Base-by-base conservation (phyloP, 1,140 invertebrate genomes). In the Zeugodacus cucurbitae region DNA sequence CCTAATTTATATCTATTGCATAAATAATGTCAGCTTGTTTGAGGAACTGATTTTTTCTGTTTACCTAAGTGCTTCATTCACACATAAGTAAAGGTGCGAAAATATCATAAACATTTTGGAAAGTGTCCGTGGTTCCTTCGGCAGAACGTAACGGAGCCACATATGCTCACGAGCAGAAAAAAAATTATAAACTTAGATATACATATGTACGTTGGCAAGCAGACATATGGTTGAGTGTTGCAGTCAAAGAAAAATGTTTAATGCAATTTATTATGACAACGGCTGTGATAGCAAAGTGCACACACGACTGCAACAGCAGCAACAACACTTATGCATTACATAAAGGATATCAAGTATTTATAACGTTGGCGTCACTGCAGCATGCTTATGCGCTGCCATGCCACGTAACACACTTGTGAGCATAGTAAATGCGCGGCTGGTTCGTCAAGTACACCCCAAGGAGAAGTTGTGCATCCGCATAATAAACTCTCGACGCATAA, bases 241-340 rank as follows among this genome's bases (percentile, higher is more conserved):
- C 2, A 32, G 34, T 10, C 8, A 48, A 82, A 48, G 41, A 82
- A 48, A 82, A 82, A 82, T 82, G 74, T 82, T 82, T 82, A 82
- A 54, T 82, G 74, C 74, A 82, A 82, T 82, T 82, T 82, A 82
- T 82, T 82, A 82, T 82, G 74, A 82, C 74, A 82, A 37, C 74
- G 22, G 8, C 74, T 41, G 41, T 48, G 74, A 82, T 34, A 82
- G 41, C 74, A 41, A 74, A 74, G 5, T n/a, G n/a, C 70, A 41
- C 34, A 70, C 32, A 70, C 29, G 2, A 20, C 3, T 54, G 48
- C 48, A 54, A 54, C 14, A 17, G 48, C 48, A 54, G n/a, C 29
- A 67, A 29, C 11, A 6, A 37, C 32, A 70, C 64, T 14, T 20
- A 70, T 26, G 22, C 58, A 62, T 62, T 26, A 7, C 58, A 62